Evolutionary conservation across 2,797 vertebrate species (phyloP).

Genomic region (Scarus forsteni): DNA sequence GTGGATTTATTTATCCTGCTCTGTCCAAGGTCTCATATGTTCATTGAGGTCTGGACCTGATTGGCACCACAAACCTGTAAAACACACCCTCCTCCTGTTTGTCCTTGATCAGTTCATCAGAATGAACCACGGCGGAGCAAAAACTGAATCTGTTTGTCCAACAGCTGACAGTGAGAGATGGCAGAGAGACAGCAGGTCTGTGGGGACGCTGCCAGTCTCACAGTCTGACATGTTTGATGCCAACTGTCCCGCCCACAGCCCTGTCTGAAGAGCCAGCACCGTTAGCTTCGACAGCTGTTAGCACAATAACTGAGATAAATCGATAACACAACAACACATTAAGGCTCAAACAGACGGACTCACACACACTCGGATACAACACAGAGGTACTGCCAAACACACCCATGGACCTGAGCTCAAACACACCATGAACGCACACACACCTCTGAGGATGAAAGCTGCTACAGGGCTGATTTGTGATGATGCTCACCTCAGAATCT

Average conservation of each 20-base stretch:
- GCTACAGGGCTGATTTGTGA: slow-evolving; percentile 6
- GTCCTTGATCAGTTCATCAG: slow-evolving; percentile 56
- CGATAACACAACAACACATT: slow-evolving; percentile 56
- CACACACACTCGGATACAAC: neutral
- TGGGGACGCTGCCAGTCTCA: slow-evolving; percentile 42
- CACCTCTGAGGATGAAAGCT: slow-evolving; percentile 11
- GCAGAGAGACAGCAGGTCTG: slow-evolving; percentile 31
- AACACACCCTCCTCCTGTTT: slow-evolving; percentile 53
- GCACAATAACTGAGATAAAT: slow-evolving; percentile 73
- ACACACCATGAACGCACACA: slow-evolving; percentile 15
- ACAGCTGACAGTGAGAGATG: slow-evolving; percentile 54
- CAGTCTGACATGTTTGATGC: slow-evolving; percentile 57
- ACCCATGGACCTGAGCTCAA: slow-evolving; percentile 9
- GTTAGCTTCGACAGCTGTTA: slow-evolving; percentile 70
- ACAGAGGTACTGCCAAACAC: slow-evolving; percentile 7
- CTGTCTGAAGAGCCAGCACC: slow-evolving; percentile 51
- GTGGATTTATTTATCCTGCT: neutral
- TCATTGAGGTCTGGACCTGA: slow-evolving; percentile 30
- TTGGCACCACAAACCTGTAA: slow-evolving; percentile 26
- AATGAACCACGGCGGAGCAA: slow-evolving; percentile 40
- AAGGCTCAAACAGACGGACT: slow-evolving; percentile 48
- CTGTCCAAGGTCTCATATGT: slow-evolving; percentile 38
- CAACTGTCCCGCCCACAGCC: slow-evolving; percentile 57
- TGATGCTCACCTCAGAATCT: slow-evolving; percentile 6
- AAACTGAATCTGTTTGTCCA: slow-evolving; percentile 50